Evolutionary conservation across 2,888 invertebrate genomes (phyloP).

Genomic region (Thysanoteuthis rhombus): DNA sequence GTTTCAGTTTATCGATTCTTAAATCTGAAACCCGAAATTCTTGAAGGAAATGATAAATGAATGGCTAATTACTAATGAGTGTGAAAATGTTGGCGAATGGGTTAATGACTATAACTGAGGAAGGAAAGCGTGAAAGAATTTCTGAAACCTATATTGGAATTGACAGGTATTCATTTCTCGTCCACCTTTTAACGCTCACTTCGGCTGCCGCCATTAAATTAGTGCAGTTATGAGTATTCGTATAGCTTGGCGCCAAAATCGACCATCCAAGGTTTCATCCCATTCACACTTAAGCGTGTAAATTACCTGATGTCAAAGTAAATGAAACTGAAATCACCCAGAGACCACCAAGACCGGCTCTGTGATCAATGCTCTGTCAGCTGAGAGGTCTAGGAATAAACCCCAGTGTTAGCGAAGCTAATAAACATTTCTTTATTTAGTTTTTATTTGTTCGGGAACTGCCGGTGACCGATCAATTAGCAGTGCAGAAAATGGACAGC

Average conservation of each 20-base stretch:
- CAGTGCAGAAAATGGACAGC: no score
- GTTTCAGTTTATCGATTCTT: no score
- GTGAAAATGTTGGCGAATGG: background rate
- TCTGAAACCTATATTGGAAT: background rate
- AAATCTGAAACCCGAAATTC: background rate
- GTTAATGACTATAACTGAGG: background rate
- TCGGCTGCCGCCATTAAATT: background rate
- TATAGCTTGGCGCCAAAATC: background rate
- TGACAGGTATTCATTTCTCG: background rate
- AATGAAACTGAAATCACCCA: background rate
- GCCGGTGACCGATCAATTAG: no score
- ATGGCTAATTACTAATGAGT: background rate
- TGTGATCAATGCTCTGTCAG: background rate
- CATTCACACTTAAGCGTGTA: background rate
- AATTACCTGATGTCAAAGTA: background rate
- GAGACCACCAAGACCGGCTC: background rate
- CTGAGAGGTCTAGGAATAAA: background rate
- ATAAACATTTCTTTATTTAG: no score
- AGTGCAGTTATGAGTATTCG: background rate
- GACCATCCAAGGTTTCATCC: background rate
- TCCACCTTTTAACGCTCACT: background rate
- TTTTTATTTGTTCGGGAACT: no score
- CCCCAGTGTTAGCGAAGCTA: background rate
- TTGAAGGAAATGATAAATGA: background rate
- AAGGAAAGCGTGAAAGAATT: background rate